phyloP scores from a whole-genome alignment of 2,888 invertebrate genomes.

The Cetonia aurata region DNA sequence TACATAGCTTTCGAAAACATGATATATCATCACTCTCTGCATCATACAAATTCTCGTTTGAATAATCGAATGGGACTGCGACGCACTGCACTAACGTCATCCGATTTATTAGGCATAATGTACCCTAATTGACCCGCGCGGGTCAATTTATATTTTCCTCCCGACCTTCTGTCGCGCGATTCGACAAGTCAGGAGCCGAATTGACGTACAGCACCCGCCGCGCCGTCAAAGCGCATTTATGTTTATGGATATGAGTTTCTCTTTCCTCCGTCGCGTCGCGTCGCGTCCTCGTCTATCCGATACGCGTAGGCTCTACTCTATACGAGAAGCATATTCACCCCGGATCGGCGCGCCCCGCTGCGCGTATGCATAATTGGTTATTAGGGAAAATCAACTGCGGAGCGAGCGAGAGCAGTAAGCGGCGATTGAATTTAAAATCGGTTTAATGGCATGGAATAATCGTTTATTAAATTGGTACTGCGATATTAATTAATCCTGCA shows the following conservation, averaged over 20 bases:
- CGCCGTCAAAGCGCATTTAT: conserved; percentile 57
- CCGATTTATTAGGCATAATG: too few relatives aligned
- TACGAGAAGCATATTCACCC: conserved; percentile 4
- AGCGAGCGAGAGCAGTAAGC: conserved; percentile 10
- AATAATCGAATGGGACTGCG: too few relatives aligned
- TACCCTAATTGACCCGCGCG: too few relatives aligned
- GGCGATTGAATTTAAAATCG: conserved; percentile 64
- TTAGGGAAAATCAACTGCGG: conserved; percentile 51
- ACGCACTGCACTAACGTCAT: too few relatives aligned
- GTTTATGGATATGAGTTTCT: conserved; percentile 61
- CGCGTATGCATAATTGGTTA: conserved; percentile 61
- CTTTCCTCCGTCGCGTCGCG: conserved; percentile 44
- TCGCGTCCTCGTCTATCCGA: background rate
- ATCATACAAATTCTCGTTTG: too few relatives aligned
- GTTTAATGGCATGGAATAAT: conserved; percentile 60
- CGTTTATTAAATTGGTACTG: conserved; percentile 41
- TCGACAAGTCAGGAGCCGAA: conserved; percentile 66
- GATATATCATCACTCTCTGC: too few relatives aligned
- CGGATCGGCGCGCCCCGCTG: conserved; percentile 49
- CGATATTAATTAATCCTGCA: conserved; percentile 17
- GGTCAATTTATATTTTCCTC: background rate
- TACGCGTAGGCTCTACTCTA: background rate
- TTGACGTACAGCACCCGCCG: conserved; percentile 67
- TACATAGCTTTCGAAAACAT: too few relatives aligned
- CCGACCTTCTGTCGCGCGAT: conserved; percentile 66